Base-by-base conservation (phyloP, 2,797 vertebrate species). In the Brachymystax lenok region DNA sequence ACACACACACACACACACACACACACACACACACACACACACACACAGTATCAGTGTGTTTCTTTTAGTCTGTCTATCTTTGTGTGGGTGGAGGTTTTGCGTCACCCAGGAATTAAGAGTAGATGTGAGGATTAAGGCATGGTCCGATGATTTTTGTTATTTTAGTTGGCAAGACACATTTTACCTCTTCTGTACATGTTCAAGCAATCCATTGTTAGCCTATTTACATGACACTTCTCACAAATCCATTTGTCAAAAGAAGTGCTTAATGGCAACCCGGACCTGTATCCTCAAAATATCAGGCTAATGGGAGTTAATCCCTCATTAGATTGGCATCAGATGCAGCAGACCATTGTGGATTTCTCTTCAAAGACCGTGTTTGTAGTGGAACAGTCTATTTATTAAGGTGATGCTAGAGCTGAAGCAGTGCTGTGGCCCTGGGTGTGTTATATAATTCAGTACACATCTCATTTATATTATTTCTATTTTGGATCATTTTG, bases 391-490 rank as follows among this genome's bases (percentile, higher is more conserved):
- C 28, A n/a, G 33, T 35, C 67, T 69, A 19, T 33, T 69, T 69
- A 12, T 69, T 33, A 69, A 33, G 67, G 67, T 35, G 67, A 33
- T 69, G 28, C 67, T 66, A 46, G 10, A 46, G 27, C 63, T 14
- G 63, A 66, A 27, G 63, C 63, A 69, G 67, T 69, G 67, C 33
- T 69, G 33, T 69, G 33, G 33, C 16, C 67, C 67, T 30, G 8
- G 67, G 33, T 8, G 67, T 69, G 28, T 69, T 66, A 66, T 66
- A 69, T 30, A 69, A 69, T 33, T 69, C 67, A 17, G 35, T 19
- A 6, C 33, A 69, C 33, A 40, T 69, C 5, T 35, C 30, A 68
- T 16, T 69, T 40, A 66, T 66, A 5, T 13, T 2, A 7, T 19
- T 14, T 13, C 16, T 28, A 66, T 5, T 27, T 66, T 46, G 6